Evolutionary conservation across 2,888 invertebrate species (phyloP).

Genomic region (Ophion obscuratus): DNA sequence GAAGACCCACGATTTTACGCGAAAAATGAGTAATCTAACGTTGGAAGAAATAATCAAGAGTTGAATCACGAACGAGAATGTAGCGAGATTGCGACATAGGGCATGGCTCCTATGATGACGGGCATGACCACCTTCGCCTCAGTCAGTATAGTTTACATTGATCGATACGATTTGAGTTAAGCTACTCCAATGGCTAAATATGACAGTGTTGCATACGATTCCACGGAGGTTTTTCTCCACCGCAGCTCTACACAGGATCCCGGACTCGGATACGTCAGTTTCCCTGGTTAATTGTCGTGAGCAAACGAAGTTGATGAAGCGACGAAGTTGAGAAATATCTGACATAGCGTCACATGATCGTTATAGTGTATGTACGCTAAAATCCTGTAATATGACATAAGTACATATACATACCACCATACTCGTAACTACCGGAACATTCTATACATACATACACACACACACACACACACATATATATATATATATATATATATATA

Average conservation of each 20-base stretch:
- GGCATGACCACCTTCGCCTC: no score
- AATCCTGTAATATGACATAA: conserved; percentile 37
- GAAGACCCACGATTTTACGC: no score
- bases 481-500: conserved; percentile 30
- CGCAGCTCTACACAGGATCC: background rate
- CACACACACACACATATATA: no score
- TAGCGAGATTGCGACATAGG: no score
- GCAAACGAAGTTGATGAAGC: background rate
- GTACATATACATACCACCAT: conserved; percentile 43
- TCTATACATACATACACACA: conserved; percentile 45
- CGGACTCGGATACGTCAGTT: background rate
- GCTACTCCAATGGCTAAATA: background rate
- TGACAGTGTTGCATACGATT: no score
- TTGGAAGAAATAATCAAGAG: no score
- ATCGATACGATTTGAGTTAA: no score
- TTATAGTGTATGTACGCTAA: conserved; percentile 26
- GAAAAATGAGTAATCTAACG: no score
- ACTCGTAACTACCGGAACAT: conserved; percentile 42
- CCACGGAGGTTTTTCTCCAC: no score
- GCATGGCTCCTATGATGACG: no score
- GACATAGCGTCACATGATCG: conserved; percentile 55
- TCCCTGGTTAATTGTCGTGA: background rate
- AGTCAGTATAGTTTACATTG: no score
- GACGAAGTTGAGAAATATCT: conserved; percentile 36
- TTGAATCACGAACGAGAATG: no score